phyloP scores from a whole-genome alignment of 2,797 vertebrate genomes.

The Hoplostethus atlanticus region DNA sequence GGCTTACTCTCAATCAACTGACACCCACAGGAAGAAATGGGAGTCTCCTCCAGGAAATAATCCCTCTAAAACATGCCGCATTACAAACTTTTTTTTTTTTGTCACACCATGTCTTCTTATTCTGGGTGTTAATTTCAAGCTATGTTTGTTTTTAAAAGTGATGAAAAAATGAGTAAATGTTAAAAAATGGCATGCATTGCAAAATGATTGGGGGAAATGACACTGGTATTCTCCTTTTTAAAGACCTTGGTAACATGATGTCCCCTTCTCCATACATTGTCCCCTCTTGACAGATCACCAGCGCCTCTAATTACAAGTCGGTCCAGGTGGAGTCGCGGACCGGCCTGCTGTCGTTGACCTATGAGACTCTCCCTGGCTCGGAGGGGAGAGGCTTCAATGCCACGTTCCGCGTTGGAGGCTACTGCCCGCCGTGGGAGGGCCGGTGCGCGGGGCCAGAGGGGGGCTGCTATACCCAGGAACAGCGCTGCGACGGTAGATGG shows the following conservation, averaged over 20 bases:
- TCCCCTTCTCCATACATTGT: conserved; percentile 3
- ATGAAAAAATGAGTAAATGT: too few relatives aligned
- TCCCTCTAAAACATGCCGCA: too few relatives aligned
- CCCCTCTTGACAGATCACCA: conserved; percentile 82
- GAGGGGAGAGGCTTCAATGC: conserved; percentile 89
- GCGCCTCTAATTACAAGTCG: conserved; percentile 85
- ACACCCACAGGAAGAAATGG: too few relatives aligned
- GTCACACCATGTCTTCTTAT: too few relatives aligned
- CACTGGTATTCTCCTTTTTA: not conserved
- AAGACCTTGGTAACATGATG: not conserved
- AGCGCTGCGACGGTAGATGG: conserved; percentile 90
- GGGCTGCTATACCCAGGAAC: conserved; percentile 87
- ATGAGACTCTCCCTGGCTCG: conserved; percentile 75
- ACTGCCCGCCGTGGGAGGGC: conserved; percentile 91
- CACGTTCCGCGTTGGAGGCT: conserved; percentile 90
- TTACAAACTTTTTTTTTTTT: too few relatives aligned
- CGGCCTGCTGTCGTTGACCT: conserved; percentile 85
- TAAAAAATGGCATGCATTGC: too few relatives aligned
- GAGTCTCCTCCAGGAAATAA: too few relatives aligned
- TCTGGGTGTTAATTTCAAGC: too few relatives aligned
- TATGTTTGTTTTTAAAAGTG: too few relatives aligned
- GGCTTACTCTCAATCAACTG: too few relatives aligned
- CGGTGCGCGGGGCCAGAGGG: conserved; percentile 87
- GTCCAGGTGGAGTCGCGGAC: conserved; percentile 89
- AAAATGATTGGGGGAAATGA: too few relatives aligned